Evolutionary conservation across 2,113 vertebrate genomes (phyloP), one percentile per base, ranked within the genome.

Genomic region (Panurus biarmicus): DNA sequence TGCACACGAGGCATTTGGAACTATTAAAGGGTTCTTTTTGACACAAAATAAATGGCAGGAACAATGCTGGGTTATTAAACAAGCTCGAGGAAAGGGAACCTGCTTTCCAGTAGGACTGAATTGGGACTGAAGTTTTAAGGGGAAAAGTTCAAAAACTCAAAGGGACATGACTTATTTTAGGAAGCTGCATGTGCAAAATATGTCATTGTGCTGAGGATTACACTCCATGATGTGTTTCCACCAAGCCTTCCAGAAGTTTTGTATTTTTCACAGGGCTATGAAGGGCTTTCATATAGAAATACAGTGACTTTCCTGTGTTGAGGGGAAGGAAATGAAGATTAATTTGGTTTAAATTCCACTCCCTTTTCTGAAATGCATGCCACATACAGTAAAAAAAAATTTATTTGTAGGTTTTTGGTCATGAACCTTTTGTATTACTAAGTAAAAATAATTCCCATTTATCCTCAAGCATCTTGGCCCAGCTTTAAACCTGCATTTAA

Each of bases 11-110:
- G 79, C 79, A n/a, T 93, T 85, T 87, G 73, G 53, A 57, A n/a
- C 69, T 58, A 51, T 95, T 94, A 95, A 95, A 87, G 91, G 95
- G 91, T 97, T 94, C 72, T 84, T 96, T 94, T 80, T 57, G 56
- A 88, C 83, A 47, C 91, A 54, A 95, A 96, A 81, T 90, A 51
- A 33, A 4, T 35, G 47, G 82, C 45, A 81, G 90, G 74, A 93
- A n/a, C 58, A 54, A 69, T 51, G 70, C 36, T 50, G 65, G 87
- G 26, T 77, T 95, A 66, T 93, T 90, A 77, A 81, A 66, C 48
- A 35, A 60, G 81, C 29, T 2, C 2, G 21, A 89, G 80, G 87
- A 86, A 58, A 78, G 64, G 31, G 82, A 92, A 62, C 28, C 21
- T 89, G 78, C 35, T 83, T 50, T 51, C 28, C 33, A 44, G 11